A percentile compares a stretch with the other conserved stretches of the same genome.
Evolutionary conservation across 1,140 invertebrate genomes (phyloP).

Genomic region (Galleria mellonella): DNA sequence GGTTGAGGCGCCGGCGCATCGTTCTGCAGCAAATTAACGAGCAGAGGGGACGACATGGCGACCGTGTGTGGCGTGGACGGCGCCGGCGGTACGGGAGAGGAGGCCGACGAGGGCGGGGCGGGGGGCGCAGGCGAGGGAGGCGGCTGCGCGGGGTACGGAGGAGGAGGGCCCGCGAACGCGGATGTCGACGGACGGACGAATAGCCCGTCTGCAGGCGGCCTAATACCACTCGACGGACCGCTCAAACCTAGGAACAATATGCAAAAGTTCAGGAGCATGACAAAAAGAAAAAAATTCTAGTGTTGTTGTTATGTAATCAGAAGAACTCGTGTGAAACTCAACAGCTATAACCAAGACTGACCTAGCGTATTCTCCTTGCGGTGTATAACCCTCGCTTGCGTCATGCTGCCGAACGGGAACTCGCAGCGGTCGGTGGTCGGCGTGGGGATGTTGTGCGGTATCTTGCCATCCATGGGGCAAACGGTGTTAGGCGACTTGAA

Average conservation of each 20-base stretch:
- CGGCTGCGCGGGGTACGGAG: slow-evolving; percentile 33
- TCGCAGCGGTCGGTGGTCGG: slow-evolving; percentile 71
- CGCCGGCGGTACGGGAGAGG: slow-evolving; percentile 69
- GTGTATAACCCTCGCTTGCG: slow-evolving; percentile 82
- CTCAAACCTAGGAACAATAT: slow-evolving; percentile 27
- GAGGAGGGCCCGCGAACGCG: slow-evolving; percentile 37
- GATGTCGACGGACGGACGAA: slow-evolving; percentile 49
- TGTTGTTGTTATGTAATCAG: too few species aligned
- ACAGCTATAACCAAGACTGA: slow-evolving; percentile 16
- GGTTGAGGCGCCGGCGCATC: slow-evolving; percentile 78
- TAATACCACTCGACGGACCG: slow-evolving; percentile 18
- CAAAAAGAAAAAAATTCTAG: too few species aligned
- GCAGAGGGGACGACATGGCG: slow-evolving; percentile 89
- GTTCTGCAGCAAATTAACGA: slow-evolving; percentile 94
- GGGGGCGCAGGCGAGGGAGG: slow-evolving; percentile 18
- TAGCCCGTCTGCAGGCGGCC: slow-evolving; percentile 40
- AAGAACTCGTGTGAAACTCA: too few species aligned
- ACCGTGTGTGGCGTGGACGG: slow-evolving; percentile 56
- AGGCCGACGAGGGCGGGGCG: slow-evolving; percentile 73
- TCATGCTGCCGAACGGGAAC: slow-evolving; percentile 93
- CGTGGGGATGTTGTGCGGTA: slow-evolving; percentile 72
- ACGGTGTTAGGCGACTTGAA: slow-evolving; percentile 90
- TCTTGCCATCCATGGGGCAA: slow-evolving; percentile 84
- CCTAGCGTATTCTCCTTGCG: slow-evolving; percentile 74
- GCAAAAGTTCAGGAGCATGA: too few species aligned